Evolutionary conservation across 1,140 invertebrate species (phyloP), one percentile per base, ranked within the genome.

Genomic region (Zaprionus taronus): DNA sequence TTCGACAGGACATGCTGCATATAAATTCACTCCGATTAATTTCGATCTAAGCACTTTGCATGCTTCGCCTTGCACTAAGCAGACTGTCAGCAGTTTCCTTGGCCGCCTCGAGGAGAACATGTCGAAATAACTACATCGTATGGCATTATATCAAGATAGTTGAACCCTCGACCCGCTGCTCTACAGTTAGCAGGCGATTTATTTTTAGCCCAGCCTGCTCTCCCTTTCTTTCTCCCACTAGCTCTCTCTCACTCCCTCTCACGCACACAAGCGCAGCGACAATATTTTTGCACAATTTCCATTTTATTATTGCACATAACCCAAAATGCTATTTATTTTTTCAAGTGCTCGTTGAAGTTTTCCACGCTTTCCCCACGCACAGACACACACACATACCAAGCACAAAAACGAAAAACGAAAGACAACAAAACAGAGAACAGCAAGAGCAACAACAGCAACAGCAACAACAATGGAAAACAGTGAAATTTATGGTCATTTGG

Each of bases 291-390:
- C 83, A 89, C 81, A 89, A 84, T 89, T 89, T 89, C 72, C 84
- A 89, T 87, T 89, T 89, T 90, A 89, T 89, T 89, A 89, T 89
- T 89, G 85, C 84, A 81, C 79, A 90, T 89, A 90, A 89, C 84
- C 81, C 84, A 73, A 90, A 84, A 84, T 90, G 74, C 81, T 81
- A 84, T 89, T 90, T 90, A 89, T 89, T 89, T 87, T 79, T 87
- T 89, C 84, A 89, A 89, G 84, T 89, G 85, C 79, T 90, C 89
- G 85, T 84, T 90, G 79, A 90, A 89, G 81, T 90, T 79, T 81
- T 68, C 61, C 72, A 60, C 62, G 74, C 61, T 67, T 28, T 34
- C 71, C 57, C 38, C 38, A 58, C 64, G 47, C 26, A 64, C 4
- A 56, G 9, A 24, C 4, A 56, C 15, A 24, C 4, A 47, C 9